These are phyloP conservation scores for Rissa tridactyla DNA, from an alignment of 2,113 vertebrate genomes.

Conservation along the genomic window DNA sequence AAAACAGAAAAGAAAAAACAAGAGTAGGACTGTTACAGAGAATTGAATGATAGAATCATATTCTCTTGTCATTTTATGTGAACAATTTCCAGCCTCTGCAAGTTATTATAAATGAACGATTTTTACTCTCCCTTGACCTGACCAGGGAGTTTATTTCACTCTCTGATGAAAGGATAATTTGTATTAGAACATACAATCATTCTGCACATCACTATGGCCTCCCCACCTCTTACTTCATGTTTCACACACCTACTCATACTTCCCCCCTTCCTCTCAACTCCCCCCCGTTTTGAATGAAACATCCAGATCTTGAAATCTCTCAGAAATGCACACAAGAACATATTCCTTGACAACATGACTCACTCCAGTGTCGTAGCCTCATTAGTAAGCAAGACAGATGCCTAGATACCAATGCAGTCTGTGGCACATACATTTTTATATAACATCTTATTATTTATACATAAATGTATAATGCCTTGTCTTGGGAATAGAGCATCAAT, in stretches of 20 bases:
- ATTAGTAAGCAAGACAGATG: conserved; percentile 52
- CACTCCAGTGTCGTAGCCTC: conserved; percentile 13
- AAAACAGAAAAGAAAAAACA: rapidly evolving
- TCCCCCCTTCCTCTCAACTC: neutral
- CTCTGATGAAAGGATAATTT: neutral
- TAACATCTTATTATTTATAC: conserved; percentile 28
- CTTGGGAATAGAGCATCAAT: neutral
- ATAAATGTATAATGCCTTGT: neutral
- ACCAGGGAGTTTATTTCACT: neutral
- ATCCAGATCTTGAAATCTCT: neutral
- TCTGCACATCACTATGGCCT: neutral
- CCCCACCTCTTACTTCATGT: neutral
- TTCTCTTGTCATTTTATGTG: neutral
- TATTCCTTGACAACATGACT: conserved; percentile 22
- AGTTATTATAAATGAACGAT: neutral
- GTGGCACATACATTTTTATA: conserved; percentile 43
- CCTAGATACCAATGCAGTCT: neutral
- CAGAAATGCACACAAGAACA: neutral
- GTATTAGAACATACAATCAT: neutral
- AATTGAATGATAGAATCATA: neutral
- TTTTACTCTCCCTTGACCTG: neutral
- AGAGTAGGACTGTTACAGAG: neutral
- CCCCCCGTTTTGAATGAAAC: neutral
- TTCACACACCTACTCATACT: neutral
- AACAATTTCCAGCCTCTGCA: neutral